Conservation (phyloP, 1,140 invertebrate genomes). For the Berghia stephanieae region DNA sequence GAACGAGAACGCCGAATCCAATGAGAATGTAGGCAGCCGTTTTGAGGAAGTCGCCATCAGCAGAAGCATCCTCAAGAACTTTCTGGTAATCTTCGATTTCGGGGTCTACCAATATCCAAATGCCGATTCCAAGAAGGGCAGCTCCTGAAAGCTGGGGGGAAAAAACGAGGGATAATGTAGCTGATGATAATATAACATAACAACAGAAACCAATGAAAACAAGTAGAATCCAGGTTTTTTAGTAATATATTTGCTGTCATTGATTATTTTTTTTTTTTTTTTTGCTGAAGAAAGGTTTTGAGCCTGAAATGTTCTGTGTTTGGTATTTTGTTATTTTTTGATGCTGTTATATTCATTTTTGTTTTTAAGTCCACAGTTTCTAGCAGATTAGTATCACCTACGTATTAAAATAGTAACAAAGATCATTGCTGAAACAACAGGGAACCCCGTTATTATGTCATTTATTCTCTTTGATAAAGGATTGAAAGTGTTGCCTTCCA, state of each 20-base stretch:
- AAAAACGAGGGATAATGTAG: not conserved
- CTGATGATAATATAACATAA: not conserved
- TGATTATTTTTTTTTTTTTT: too few species aligned
- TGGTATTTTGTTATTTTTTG: too few species aligned
- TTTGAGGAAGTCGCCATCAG: slow-evolving; percentile 68
- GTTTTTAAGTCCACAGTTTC: too few species aligned
- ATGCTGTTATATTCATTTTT: too few species aligned
- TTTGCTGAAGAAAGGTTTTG: not conserved
- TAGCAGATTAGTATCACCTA: too few species aligned
- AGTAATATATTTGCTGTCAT: too few species aligned
- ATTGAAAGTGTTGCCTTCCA: not conserved
- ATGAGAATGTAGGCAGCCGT: slow-evolving; percentile 73
- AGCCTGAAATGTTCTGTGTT: too few species aligned
- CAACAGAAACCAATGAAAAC: not conserved
- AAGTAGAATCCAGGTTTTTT: not conserved
- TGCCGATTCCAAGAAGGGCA: slow-evolving; percentile 76
- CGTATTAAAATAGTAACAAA: too few species aligned
- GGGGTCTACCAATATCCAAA: slow-evolving; percentile 79
- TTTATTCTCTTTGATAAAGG: not conserved
- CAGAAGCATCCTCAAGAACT: slow-evolving; percentile 45
- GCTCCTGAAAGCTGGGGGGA: slow-evolving; percentile 76
- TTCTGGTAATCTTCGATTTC: slow-evolving; percentile 74
- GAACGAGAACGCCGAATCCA: slow-evolving; percentile 80
- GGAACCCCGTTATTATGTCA: not conserved
- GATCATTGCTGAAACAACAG: not conserved